Evolutionary conservation across 2,797 vertebrate species (phyloP).

Genomic region (Trichosurus vulpecula): DNA sequence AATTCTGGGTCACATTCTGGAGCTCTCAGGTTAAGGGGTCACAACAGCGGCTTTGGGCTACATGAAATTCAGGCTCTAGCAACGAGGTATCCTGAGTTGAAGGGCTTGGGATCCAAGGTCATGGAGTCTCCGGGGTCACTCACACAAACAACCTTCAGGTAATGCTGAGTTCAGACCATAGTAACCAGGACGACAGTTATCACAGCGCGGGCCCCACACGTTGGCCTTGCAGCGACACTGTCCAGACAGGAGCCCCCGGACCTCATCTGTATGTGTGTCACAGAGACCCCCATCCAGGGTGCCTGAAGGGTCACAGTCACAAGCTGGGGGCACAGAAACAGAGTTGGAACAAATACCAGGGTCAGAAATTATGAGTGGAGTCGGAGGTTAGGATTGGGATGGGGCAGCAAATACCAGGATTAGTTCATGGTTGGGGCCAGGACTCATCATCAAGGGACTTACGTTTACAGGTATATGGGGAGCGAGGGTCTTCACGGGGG

Average conservation of each 20-base stretch:
- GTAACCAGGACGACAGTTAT: conserved; percentile 88
- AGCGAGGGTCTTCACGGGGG: conserved; percentile 83
- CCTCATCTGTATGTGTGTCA: conserved; percentile 88
- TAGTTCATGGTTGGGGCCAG: background rate
- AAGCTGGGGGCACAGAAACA: conserved; percentile 79
- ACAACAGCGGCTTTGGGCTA: background rate
- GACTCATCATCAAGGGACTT: conserved; percentile 76
- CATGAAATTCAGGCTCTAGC: background rate
- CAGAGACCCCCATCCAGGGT: conserved; percentile 89
- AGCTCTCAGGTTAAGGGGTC: background rate
- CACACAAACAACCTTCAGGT: conserved; percentile 89
- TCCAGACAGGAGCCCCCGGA: conserved; percentile 87
- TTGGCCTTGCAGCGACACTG: conserved; percentile 92
- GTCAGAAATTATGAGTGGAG: conserved; percentile 12
- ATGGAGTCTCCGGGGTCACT: conserved; percentile 58
- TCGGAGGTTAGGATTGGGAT: background rate
- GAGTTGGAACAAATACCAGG: background rate
- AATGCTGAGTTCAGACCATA: conserved; percentile 89
- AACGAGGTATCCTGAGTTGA: background rate
- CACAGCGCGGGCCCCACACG: conserved; percentile 87
- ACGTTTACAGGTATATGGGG: conserved; percentile 86
- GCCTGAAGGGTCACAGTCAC: conserved; percentile 91
- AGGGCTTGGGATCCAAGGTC: background rate
- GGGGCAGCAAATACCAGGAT: background rate
- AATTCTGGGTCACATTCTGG: background rate